Evolutionary conservation across 2,888 invertebrate species (phyloP), one percentile per base, ranked within the genome.

Genomic region (Platycheirus albimanus): DNA sequence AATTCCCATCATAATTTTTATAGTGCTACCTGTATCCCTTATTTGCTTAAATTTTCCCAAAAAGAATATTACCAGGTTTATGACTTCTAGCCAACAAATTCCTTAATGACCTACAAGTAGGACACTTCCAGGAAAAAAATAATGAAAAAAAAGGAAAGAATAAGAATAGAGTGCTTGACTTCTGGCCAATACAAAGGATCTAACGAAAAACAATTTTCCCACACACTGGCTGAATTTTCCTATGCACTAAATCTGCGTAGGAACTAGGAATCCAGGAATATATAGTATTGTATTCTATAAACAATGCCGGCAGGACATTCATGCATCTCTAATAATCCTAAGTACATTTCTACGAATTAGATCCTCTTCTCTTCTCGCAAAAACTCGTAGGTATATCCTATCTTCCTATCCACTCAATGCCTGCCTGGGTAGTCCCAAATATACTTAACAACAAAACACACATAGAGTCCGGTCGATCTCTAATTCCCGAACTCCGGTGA

Each of bases 311-410:
- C 30, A 61, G 61, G 61, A 33, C 45, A 61, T 45, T 45, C 43
- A 61, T 61, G 61, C n/a, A 61, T 43, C 45, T 45, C 19, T 33
- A 47, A 66, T 77, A 70, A 71, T 56, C 64, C 56, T 36, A 75
- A 80, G 74, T 69, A 69, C 74, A 75, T 69, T 80, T 75, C 80
- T 64, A 70, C 51, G 80, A 80, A 80, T 70, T 66, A 61, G 64
- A 64, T 45, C 58, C 19, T 38, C 15, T 58, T 38, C 15, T 58
- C 41, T 11, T 41, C 41, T 36, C 15, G 49, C 64, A 38, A 64
- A 61, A 19, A 41, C 13, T 2, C 11, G 24, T 3, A 19, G 1
- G n/a, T n/a, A n/a, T n/a, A n/a, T n/a, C n/a, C n/a, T n/a, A n/a
- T n/a, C n/a, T n/a, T n/a, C n/a, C n/a, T n/a, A n/a, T n/a, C n/a